phyloP scores from a whole-genome alignment of 1,140 invertebrate species.

The Sesamia nonagrioides region DNA sequence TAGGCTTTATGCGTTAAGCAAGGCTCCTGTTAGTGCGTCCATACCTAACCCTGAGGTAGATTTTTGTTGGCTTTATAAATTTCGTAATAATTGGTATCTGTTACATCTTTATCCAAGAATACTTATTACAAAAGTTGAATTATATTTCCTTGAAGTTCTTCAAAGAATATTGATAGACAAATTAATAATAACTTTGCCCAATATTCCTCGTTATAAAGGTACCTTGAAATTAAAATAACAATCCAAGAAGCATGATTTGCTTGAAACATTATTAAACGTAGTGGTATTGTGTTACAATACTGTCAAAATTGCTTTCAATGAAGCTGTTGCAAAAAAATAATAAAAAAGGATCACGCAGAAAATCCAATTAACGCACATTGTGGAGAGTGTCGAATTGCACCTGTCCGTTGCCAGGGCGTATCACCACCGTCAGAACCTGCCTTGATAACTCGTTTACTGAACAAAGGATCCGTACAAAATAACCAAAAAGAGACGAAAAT shows the following conservation, averaged over 20 bases:
- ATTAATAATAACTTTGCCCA: constrained; percentile 25
- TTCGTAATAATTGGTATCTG: background rate
- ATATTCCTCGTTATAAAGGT: background rate
- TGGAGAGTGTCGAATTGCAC: background rate
- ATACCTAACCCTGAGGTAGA: background rate
- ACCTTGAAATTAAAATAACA: background rate
- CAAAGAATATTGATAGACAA: background rate
- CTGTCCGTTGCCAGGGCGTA: background rate
- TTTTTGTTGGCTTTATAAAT: too few species aligned
- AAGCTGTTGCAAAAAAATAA: constrained; percentile 8
- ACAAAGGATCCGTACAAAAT: constrained; percentile 21
- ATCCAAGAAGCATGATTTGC: background rate
- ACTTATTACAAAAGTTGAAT: background rate
- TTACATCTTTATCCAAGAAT: background rate
- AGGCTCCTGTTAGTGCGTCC: too few species aligned
- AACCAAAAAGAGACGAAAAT: constrained; percentile 19
- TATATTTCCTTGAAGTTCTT: constrained; percentile 11
- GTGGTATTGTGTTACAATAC: background rate
- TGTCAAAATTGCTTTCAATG: constrained; percentile 1
- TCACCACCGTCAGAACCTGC: background rate
- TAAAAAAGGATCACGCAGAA: constrained; percentile 7
- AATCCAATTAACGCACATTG: constrained; percentile 35
- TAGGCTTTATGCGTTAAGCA: too few species aligned
- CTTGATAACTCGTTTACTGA: constrained; percentile 35
- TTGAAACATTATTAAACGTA: constrained; percentile 16